Evolutionary conservation across 2,888 invertebrate species (phyloP), one percentile per base, ranked within the genome.

Genomic region (Bugulina stolonifera): DNA sequence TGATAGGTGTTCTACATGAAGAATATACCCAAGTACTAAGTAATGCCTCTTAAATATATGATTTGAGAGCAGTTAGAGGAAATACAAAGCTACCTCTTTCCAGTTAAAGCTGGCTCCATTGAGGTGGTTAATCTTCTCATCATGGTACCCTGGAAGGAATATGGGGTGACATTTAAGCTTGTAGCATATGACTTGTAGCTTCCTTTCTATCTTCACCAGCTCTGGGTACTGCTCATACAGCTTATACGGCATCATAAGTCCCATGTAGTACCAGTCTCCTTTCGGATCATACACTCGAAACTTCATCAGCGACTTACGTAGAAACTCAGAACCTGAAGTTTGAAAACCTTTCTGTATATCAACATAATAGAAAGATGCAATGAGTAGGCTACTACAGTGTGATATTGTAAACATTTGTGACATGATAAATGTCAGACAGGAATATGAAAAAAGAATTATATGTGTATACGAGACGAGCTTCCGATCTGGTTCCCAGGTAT

Each of bases 141-240:
- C 75, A 72, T 80, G 78, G 73, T 78, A 80, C 71, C 79, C 76
- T 14, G 76, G 74, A 18, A 78, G 76, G 72, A 77, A 82, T 29
- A 77, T 77, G 2, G 82, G 82, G 70, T 82, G 81, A 69, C 82
- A 82, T 54, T 77, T 77, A 35, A 78, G 75, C 54, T 78, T 76
- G 73, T 78, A 82, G 74, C 82, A 82, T 76, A 82, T 81, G 5
- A 82, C 81, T 71, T 75, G 74, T 22, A 77, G 74, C 18, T 75
- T 76, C 27, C 75, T 73, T 69, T 81, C 80, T 35, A 82, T 79
- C 29, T 76, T 72, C 43, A 81, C 75, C 52, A 78, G 75, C 27
- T 81, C 76, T 0, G 82, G 82, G 73, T 79, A 77, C 54, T 76
- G 74, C 73, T 82, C 82, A 73, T 79, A 79, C 69, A 77, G 73